Base-by-base conservation (phyloP, 2,797 vertebrate genomes). In the Rachycentron canadum region DNA sequence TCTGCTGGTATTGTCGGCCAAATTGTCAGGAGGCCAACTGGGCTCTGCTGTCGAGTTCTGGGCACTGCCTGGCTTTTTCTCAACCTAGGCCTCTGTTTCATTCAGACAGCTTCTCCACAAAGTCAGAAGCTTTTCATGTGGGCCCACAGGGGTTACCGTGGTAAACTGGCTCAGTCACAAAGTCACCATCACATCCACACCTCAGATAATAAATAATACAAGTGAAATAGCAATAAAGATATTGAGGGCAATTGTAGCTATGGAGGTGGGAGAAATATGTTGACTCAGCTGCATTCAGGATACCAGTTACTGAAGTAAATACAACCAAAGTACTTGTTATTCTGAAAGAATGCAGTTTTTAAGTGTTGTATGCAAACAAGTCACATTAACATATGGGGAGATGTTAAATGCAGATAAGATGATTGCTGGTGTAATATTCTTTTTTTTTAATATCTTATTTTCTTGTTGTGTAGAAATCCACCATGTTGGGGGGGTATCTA, bases 11-110 rank as follows among this genome's bases (percentile, higher is more conserved):
- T 90, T 93, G 92, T 93, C 86, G 65, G 94, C 93, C 92, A 95
- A 93, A 91, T 94, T 94, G 93, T 95, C 91, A 86, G 64, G 34
- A 84, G 87, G 93, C 94, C 94, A 95, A 93, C 87, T 94, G 91
- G 89, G 90, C 88, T 90, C 77, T 84, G 85, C 87, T 85, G 87
- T 87, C 83, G 76, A 83, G 74, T 84, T 92, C 88, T 88, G 83
- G 92, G 88, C 91, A 69, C 86, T 90, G 80, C 80, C 69, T 90
- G 88, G 86, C 85, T 88, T 86, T 89, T 86, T 81, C 65, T 88
- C 86, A 90, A 89, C 89, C 79, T 84, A 73, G 89, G 86, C 79
- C 87, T 86, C 84, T 71, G 84, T 76, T 88, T 80, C 79, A 89
- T 89, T 91, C 87, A 90, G 76, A 82, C 76, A 19, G 78, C 84